Evolutionary conservation across 1,140 invertebrate genomes (phyloP), one percentile per base, ranked within the genome.

Genomic region (Zaprionus tsacasi): DNA sequence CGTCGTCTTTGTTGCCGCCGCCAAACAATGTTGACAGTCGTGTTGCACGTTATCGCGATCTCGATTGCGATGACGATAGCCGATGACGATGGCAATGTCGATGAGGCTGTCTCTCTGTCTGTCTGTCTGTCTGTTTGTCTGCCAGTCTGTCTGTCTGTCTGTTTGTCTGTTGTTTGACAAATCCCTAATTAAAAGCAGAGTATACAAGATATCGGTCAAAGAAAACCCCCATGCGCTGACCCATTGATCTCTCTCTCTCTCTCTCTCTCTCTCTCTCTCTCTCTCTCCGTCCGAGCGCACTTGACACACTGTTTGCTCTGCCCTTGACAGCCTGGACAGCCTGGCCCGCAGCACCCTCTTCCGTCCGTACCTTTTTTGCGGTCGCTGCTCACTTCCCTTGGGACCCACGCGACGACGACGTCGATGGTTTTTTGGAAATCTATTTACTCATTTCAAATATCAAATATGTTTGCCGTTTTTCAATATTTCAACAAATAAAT

Each of bases 171-270:
- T 55, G 15, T 79, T 69, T 76, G 67, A 78, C 82, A 87, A 87
- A 87, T 87, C 82, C 80, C 80, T 87, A 87, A 87, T 87, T 87
- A 88, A 86, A 88, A 86, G 69, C 27, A 64, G 56, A 17, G 40
- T 45, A 79, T 75, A 76, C 52, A 33, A 27, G 13, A n/a, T 76
- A 65, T 50, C 27, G 40, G 40, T 15, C 40, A 45, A 45, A 45
- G 40, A 43, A 7, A 43, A 45, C 6, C 40, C n/a, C 40, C 15
- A 45, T 13, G 45, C 45, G 45, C 45, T 50, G 45, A 50, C 45
- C 45, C 17, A 50, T 50, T 50, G 45, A 50, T 50, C 45, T 50
- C 12, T 11, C 7, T 2, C 7, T 35, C 33, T 35, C 7, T 61
- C 27, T 40, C 52, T 57, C 13, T 17, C 15, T 1, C 11, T 13